Conservation (phyloP, 2,888 invertebrate species). For the Euphydryas editha region DNA sequence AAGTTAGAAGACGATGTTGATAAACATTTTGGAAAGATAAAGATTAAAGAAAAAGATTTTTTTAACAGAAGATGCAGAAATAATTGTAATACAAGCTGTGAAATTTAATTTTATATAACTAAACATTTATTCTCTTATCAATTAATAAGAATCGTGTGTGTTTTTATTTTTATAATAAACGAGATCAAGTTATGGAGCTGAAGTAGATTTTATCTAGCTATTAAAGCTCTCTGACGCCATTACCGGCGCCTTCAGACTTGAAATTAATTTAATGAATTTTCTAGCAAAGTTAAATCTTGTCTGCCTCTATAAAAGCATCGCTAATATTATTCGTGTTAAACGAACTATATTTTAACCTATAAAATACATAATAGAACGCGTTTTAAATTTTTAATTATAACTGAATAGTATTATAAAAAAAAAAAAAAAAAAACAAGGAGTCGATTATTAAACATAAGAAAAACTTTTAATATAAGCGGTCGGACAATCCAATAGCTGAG, state of each 20-base stretch:
- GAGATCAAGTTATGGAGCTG: conserved; percentile 34
- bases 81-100: too few relatives aligned
- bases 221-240: conserved; percentile 36
- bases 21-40: too few relatives aligned
- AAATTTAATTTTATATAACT: not conserved
- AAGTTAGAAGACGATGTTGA: too few relatives aligned
- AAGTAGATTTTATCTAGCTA: conserved; percentile 36
- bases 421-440: conserved; percentile 11
- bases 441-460: conserved; percentile 15
- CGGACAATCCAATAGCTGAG: conserved; percentile 21
- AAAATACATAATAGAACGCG: not conserved
- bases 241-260: conserved; percentile 33
- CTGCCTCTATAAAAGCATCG: conserved; percentile 15
- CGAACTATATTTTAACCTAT: conserved; percentile 12
- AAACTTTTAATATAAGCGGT: conserved; percentile 23
- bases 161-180: conserved; percentile 25
- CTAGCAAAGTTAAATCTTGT: conserved; percentile 19
- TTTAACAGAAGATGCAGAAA: too few relatives aligned
- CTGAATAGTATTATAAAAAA: not conserved
- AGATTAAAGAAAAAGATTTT: too few relatives aligned
- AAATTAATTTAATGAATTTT: conserved; percentile 37
- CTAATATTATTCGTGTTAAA: conserved; percentile 16
- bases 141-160: conserved; percentile 1
- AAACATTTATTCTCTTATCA: not conserved
- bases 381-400: not conserved